Evolutionary conservation across 2,888 invertebrate genomes (phyloP).

Genomic region (Tetragonula carbonaria): DNA sequence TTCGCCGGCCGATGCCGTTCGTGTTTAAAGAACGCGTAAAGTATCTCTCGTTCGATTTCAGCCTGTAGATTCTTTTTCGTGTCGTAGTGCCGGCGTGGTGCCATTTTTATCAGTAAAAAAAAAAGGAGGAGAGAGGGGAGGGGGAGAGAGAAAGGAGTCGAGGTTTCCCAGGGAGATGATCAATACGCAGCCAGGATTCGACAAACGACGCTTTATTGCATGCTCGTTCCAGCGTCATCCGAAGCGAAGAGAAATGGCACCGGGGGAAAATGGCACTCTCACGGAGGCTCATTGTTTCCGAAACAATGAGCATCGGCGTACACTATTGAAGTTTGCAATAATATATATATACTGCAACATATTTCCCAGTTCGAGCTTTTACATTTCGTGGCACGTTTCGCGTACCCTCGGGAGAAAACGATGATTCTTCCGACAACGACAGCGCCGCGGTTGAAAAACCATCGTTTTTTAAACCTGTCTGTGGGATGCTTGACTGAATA

Average conservation of each 20-base stretch:
- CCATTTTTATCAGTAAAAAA: no score
- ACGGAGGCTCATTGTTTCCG: slow-evolving; percentile 9
- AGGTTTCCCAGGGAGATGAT: background rate
- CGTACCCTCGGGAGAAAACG: background rate
- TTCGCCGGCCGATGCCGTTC: no score
- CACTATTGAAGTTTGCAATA: slow-evolving; percentile 14
- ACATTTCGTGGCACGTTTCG: slow-evolving; percentile 12
- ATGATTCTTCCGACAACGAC: background rate
- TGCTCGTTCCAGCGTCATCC: background rate
- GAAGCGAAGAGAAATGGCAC: background rate
- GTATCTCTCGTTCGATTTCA: background rate
- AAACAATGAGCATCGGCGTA: slow-evolving; percentile 14
- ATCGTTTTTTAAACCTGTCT: background rate
- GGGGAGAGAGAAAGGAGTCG: background rate
- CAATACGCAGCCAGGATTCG: background rate
- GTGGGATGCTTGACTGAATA: background rate
- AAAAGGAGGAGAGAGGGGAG: no score
- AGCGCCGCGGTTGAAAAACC: background rate
- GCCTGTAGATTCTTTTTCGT: background rate
- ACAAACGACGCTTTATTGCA: slow-evolving; percentile 1
- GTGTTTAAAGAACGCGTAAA: background rate
- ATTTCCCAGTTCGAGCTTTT: background rate
- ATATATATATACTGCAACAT: slow-evolving; percentile 11
- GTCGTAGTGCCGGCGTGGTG: no score
- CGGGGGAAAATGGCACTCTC: background rate